Evolutionary conservation across 2,888 invertebrate genomes (phyloP), one percentile per base, ranked within the genome.

Genomic region (Linnaemya tessellans): DNA sequence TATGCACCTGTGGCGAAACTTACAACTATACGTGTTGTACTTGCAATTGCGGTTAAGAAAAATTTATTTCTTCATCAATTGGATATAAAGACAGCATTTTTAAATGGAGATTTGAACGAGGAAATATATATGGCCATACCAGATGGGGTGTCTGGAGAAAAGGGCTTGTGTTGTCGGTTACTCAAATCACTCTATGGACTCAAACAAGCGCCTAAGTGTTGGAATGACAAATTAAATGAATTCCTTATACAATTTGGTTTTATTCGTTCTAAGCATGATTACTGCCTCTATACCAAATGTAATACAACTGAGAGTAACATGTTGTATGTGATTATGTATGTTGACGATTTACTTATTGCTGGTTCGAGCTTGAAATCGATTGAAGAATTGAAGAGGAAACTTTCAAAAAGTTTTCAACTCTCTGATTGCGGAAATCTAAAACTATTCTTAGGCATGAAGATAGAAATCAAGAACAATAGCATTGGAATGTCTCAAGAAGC

Each of bases 381-480:
- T 71, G 51, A 80, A 49, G 8, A 25, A 35, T 41, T 79, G 11
- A 80, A 62, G 51, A 51, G 10, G 8, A 10, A 62, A 11, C 35
- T 80, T 22, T 51, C 49, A 9, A 25, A 38, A 38, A 15, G 43
- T 22, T 71, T 71, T 54, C 56, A 71, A 51, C 4, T 80, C 11
- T 80, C 54, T 41, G 80, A 80, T 64, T 71, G 65, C 56, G 73
- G 54, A 73, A 22, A 73, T 11, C 38, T 73, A 5, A 60, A 71
- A 43, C 25, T 46, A 30, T 80, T 64, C 38, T 20, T 73, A 13
- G 71, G 73, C 15, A 65, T 60, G 22, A 68, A 78, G 15, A 46
- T 78, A 35, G 38, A 78, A 11, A 20, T 15, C 20, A 38, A 73
- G 1, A 56, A 54, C 7, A 22, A 43, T 15, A 30, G 20, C 41